Evolutionary conservation across 2,113 vertebrate genomes (phyloP).

Genomic region (Callipepla californica): DNA sequence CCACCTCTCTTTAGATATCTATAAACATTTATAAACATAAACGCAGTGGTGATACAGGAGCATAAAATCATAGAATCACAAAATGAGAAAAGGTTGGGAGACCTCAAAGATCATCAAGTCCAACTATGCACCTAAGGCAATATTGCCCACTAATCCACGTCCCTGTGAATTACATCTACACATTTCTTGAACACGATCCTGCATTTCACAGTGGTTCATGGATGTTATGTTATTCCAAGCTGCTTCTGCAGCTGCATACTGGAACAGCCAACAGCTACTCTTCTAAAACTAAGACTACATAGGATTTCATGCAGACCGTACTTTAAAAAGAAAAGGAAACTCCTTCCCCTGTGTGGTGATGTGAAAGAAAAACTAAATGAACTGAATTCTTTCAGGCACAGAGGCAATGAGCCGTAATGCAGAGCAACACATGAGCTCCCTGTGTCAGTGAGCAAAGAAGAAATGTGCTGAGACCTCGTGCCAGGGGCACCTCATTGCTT

Average conservation of each 20-base stretch:
- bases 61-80: background rate
- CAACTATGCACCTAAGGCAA: too few species aligned
- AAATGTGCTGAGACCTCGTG: accelerated
- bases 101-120: too few species aligned
- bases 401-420: background rate
- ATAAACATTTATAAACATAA: background rate
- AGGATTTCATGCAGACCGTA: background rate
- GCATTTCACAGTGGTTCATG: background rate
- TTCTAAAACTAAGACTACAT: background rate
- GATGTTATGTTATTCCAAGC: background rate
- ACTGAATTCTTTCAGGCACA: background rate
- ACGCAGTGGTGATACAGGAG: accelerated
- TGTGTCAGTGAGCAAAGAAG: background rate
- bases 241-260: background rate
- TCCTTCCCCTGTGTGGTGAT: background rate
- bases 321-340: background rate
- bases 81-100: too few species aligned
- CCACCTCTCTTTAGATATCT: too few species aligned
- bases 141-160: too few species aligned
- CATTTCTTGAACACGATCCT: background rate
- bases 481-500: background rate
- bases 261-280: background rate
- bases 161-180: too few species aligned
- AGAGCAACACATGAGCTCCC: background rate
- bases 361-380: background rate